These are phyloP conservation scores for Melolontha melolontha DNA, from an alignment of 2,888 invertebrate species.

Conservation along the genomic window DNA sequence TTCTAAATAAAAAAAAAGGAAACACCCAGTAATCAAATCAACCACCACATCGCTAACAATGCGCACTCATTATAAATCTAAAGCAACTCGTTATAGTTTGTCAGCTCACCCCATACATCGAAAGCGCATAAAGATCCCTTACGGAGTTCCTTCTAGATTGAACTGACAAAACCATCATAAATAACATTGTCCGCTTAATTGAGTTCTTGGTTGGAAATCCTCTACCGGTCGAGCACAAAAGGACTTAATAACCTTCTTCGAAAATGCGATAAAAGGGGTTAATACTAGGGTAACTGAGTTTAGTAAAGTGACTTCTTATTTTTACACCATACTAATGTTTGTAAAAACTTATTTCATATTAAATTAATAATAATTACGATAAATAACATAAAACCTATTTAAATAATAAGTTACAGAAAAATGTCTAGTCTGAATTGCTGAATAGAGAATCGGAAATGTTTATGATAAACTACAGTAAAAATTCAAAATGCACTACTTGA, in stretches of 20 bases:
- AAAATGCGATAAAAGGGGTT: slow-evolving; percentile 29
- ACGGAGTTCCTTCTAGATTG: slow-evolving; percentile 19
- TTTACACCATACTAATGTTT: too few relatives aligned
- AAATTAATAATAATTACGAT: too few relatives aligned
- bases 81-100: slow-evolving; percentile 30
- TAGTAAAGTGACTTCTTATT: too few relatives aligned
- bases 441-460: too few relatives aligned
- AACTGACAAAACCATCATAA: slow-evolving; percentile 34
- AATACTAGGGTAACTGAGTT: not conserved
- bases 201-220: slow-evolving; percentile 21
- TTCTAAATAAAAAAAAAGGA: not conserved
- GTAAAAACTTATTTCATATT: too few relatives aligned
- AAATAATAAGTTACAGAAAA: too few relatives aligned
- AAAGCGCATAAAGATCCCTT: slow-evolving; percentile 27
- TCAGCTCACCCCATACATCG: slow-evolving; percentile 20
- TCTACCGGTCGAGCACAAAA: slow-evolving; percentile 18
- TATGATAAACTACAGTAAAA: too few relatives aligned
- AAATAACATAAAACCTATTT: too few relatives aligned
- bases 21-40: not conserved
- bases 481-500: too few relatives aligned
- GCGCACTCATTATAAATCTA: slow-evolving; percentile 27
- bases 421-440: too few relatives aligned
- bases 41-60: slow-evolving; percentile 14
- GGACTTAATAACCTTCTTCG: slow-evolving; percentile 27
- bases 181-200: slow-evolving; percentile 27